Base-by-base conservation (phyloP, 2,888 invertebrate species). In the Heterodera filipjevi region DNA sequence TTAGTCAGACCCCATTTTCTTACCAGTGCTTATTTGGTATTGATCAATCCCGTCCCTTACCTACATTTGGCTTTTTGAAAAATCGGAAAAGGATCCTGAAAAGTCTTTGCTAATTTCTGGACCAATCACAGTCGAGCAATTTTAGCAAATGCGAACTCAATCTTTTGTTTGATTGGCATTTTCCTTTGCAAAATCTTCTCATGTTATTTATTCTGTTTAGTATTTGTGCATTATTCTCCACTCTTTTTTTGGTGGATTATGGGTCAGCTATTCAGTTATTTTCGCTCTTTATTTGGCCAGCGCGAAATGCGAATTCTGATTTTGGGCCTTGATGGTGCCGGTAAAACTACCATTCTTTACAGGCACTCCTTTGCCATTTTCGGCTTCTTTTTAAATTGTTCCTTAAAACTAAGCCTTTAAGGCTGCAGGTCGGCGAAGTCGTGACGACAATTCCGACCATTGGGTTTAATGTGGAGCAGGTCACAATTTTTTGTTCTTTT, bases 381-480 rank as follows among this genome's bases (percentile, higher is more conserved):
- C 27, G 32, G 12, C 3, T 27, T 12, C 3, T 32, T 72, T 72
- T 46, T 46, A 19, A 10, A 53, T 53, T 53, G 14, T 44, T 19
- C 22, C 22, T 16, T 0, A 16, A 8, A 53, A 53, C 1, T 1
- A 53, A 22, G 53, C 53, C 16, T 53, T 73, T 73, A 16, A 75
- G 75, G 33, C 59, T 86, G 66, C 77, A 86, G 84, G 86, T 86
- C 14, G 86, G 86, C 10, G 86, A 86, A 80, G 82, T 83, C 5
- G 88, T 89, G 35, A 89, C 87, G 19, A 89, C 88, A 16, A 87
- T 88, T 91, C 95, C 97, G 82, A 98, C 99, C 16, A 99, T 99
- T 90, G 99, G 94, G 19, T 99, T 99, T 91, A 99, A 99, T 92
- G 99, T 98, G 86, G 98, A 98, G 91, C 97, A 97, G 92, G 84